A percentile compares a stretch with the other conserved stretches of the same genome.
phyloP scores from a whole-genome alignment of 2,113 vertebrate species.

The Ailurus styani region DNA sequence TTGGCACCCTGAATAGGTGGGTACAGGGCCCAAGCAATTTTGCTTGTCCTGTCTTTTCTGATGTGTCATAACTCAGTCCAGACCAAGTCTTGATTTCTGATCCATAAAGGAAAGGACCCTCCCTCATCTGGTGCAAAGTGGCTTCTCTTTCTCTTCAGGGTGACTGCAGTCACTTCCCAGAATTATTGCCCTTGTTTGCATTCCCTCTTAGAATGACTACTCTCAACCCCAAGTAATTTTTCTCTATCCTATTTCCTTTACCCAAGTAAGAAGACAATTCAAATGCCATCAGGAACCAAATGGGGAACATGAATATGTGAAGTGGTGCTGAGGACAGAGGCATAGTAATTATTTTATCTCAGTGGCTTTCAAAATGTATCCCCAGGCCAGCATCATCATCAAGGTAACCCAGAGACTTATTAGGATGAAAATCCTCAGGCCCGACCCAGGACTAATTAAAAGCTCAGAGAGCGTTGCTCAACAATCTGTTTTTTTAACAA shows the following conservation, averaged over 20 bases:
- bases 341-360: neutral
- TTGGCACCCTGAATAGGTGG: neutral
- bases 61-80: neutral
- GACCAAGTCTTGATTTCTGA: neutral
- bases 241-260: neutral
- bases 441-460: neutral
- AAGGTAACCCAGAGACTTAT: neutral
- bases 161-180: neutral
- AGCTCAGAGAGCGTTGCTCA: neutral
- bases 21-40: neutral
- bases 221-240: neutral
- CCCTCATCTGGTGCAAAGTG: neutral
- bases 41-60: neutral
- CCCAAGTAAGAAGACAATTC: neutral
- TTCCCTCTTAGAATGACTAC: neutral
- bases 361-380: neutral
- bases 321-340: neutral
- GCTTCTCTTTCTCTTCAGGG: neutral
- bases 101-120: neutral
- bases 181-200: neutral
- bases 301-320: neutral
- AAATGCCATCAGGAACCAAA: neutral
- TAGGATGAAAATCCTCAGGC: neutral
- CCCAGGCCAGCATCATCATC: neutral
- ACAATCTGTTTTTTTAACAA: neutral